Percentiles rank a stretch among this genome's conserved stretches.
phyloP scores from a whole-genome alignment of 2,113 vertebrate genomes.

The Vimba vimba region DNA sequence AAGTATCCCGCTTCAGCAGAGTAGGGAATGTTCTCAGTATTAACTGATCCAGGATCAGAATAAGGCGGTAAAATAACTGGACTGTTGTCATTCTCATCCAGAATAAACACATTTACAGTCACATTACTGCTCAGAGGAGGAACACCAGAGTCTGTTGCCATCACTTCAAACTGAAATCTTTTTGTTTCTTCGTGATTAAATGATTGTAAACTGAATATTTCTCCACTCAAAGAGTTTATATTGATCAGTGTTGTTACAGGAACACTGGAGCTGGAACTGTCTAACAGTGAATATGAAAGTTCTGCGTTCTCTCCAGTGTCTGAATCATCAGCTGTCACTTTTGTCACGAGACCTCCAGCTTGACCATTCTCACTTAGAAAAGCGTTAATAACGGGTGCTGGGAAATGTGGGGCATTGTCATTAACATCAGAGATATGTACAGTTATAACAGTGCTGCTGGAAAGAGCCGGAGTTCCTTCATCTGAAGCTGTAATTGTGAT shows the following conservation, averaged over 20 bases:
- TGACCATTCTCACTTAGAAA: conserved; percentile 53
- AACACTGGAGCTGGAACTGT: conserved; percentile 60
- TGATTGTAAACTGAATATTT: conserved; percentile 63
- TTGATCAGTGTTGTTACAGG: conserved; percentile 68
- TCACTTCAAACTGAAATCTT: conserved; percentile 43
- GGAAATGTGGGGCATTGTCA: conserved; percentile 53
- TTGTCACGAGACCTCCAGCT: conserved; percentile 30
- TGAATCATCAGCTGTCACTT: conserved; percentile 38
- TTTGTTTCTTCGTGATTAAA: conserved; percentile 66
- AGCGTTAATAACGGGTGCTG: conserved; percentile 27
- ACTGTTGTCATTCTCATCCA: conserved; percentile 78
- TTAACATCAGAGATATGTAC: conserved; percentile 57
- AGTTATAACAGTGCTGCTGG: conserved; percentile 45
- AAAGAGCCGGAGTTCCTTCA: conserved; percentile 52
- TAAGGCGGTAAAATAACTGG: conserved; percentile 67
- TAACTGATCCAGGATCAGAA: conserved; percentile 69
- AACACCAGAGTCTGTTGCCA: conserved; percentile 42
- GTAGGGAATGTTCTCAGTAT: conserved; percentile 74
- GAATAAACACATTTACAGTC: conserved; percentile 45
- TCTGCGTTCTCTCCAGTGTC: conserved; percentile 59
- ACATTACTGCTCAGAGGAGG: conserved; percentile 53
- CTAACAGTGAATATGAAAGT: conserved; percentile 65
- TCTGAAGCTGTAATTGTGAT: conserved; percentile 54
- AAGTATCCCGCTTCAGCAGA: conserved; percentile 76
- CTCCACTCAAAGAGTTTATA: conserved; percentile 69